phyloP scores from a whole-genome alignment of 2,797 vertebrate genomes.

The Hypotaenidia philippensis region DNA sequence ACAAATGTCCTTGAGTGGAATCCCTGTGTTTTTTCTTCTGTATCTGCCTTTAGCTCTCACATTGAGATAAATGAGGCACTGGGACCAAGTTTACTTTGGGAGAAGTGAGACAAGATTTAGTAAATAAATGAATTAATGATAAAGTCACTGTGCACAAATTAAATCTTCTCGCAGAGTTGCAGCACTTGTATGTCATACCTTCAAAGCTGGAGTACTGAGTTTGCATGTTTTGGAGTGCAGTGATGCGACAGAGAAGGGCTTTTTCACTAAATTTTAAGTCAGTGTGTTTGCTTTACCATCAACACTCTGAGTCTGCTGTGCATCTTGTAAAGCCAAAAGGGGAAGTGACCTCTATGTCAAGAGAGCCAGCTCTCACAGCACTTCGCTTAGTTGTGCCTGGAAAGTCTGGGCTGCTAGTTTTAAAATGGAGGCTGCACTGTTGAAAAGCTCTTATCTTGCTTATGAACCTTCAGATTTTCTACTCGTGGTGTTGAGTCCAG shows the following conservation, averaged over 20 bases:
- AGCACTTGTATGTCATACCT: neutral
- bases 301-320: neutral
- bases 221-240: neutral
- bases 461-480: neutral
- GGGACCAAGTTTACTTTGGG: neutral
- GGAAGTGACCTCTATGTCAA: neutral
- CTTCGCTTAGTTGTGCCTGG: neutral
- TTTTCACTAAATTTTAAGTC: neutral
- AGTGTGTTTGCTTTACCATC: neutral
- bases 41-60: neutral
- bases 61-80: neutral
- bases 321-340: neutral
- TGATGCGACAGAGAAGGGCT: neutral
- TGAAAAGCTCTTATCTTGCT: neutral
- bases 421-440: neutral
- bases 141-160: neutral
- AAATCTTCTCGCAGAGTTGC: neutral
- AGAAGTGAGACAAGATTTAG: neutral
- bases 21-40: neutral
- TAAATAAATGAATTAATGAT: neutral
- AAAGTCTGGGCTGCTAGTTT: neutral
- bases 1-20: neutral
- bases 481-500: neutral
- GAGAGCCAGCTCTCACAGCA: neutral
- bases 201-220: neutral